A percentile compares a stretch with the other conserved stretches of the same genome.
Conservation (phyloP, 1,140 invertebrate species). For the Anoplolepis gracilipes region DNA sequence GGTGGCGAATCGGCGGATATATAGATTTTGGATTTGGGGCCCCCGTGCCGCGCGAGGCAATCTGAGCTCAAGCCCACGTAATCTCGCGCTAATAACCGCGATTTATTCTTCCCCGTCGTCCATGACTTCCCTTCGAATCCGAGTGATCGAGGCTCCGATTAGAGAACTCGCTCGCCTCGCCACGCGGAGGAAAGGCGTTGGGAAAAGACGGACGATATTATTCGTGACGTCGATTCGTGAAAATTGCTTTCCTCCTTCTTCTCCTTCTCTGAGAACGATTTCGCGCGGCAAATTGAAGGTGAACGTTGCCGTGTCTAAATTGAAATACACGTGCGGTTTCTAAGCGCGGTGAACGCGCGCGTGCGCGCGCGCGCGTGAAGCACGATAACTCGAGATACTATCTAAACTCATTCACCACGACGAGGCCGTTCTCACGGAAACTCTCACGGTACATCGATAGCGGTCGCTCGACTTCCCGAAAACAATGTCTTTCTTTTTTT, state of each 20-base stretch:
- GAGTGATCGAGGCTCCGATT: slow-evolving; percentile 70
- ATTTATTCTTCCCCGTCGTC: slow-evolving; percentile 80
- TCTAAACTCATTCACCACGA: slow-evolving; percentile 29
- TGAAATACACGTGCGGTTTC: background rate
- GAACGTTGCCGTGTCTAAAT: background rate
- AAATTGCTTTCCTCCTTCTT: slow-evolving; percentile 16
- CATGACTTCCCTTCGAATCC: slow-evolving; percentile 50
- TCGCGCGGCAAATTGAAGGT: background rate
- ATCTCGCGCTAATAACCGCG: slow-evolving; percentile 85
- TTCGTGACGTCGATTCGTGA: slow-evolving; percentile 41
- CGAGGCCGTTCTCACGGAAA: slow-evolving; percentile 47
- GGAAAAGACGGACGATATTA: slow-evolving; percentile 34
- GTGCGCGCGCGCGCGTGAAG: too few relatives aligned
- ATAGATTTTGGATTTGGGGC: slow-evolving; percentile 84
- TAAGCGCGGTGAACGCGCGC: background rate
- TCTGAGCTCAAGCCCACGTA: slow-evolving; percentile 82
- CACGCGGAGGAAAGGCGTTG: background rate
- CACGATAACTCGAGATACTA: background rate
- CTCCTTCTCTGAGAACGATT: background rate
- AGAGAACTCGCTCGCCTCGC: slow-evolving; percentile 36
- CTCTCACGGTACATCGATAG: slow-evolving; percentile 49
- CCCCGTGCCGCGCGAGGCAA: slow-evolving; percentile 71
- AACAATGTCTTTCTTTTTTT: slow-evolving; percentile 64
- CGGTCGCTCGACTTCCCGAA: slow-evolving; percentile 40
- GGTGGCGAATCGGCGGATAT: slow-evolving; percentile 66